Base-by-base conservation (phyloP, 2,797 vertebrate genomes). In the Tapera naevia region DNA sequence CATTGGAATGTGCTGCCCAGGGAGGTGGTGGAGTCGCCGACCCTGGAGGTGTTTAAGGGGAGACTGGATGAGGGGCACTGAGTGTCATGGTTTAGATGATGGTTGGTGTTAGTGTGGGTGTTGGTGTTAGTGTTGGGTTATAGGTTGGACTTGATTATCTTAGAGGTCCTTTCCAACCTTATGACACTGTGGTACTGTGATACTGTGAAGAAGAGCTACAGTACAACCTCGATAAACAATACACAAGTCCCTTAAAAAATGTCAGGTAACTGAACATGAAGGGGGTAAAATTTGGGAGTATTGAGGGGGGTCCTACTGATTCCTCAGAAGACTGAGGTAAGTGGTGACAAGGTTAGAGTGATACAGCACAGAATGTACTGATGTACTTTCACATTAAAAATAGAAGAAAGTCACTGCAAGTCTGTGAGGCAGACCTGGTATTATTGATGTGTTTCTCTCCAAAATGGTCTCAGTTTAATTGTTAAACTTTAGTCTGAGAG, bases 181-280 rank as follows among this genome's bases (percentile, higher is more conserved):
- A n/a, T n/a, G n/a, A n/a, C n/a, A n/a, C n/a, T n/a, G n/a, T n/a
- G n/a, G n/a, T n/a, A n/a, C n/a, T n/a, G n/a, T n/a, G n/a, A n/a
- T n/a, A n/a, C n/a, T n/a, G n/a, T n/a, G n/a, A 75, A 80, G 61
- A 70, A 88, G 54, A 80, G 73, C 48, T 89, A 69, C 79, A 66
- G 61, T 32, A 73, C 84, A 82, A 50, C 19, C 70, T 61, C 60
- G 18, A 61, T 92, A 71, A 96, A 97, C 97, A 75, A 91, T 93
- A 86, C 22, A 86, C 28, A 32, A 90, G 25, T 30, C 23, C 35
- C 51, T 95, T 93, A 61, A 82, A 85, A 96, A 96, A 78, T 56
- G 35, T 70, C 81, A 64, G 60, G 41, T 39, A 95, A 70, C 9
- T 53, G 28, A 91, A 39, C 3, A 19, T 83, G 88, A 91, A 82